Evolutionary conservation across 2,113 vertebrate genomes (phyloP).

Genomic region (Prunella himalayana): DNA sequence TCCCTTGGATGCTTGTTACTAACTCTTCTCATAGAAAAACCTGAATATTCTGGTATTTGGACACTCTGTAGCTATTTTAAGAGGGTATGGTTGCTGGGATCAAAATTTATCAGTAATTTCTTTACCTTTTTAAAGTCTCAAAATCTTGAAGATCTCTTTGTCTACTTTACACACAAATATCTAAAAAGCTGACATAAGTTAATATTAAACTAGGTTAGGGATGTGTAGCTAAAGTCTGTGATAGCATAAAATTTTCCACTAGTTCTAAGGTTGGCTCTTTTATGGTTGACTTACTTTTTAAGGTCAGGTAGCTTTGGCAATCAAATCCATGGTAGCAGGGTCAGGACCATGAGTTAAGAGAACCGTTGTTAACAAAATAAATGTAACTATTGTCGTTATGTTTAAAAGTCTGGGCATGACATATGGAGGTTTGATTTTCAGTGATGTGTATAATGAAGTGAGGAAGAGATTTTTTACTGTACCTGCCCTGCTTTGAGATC

Average conservation of each 20-base stretch:
- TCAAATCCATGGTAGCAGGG: not conserved
- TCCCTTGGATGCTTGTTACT: not conserved
- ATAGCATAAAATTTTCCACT: not conserved
- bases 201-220: not conserved
- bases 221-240: not conserved
- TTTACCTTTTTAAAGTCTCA: not conserved
- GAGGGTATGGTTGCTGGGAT: not conserved
- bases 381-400: not conserved
- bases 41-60: not conserved
- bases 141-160: not conserved
- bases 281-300: not conserved
- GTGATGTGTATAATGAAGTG: not conserved
- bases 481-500: conserved; percentile 32
- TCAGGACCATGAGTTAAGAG: not conserved
- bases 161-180: not conserved
- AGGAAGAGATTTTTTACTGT: conserved; percentile 46
- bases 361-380: not conserved
- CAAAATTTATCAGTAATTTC: not conserved
- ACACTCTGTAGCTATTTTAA: not conserved
- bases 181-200: not conserved
- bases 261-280: not conserved
- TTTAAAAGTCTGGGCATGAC: not conserved
- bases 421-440: conserved; percentile 39
- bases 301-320: not conserved
- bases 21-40: not conserved